Evolutionary conservation across 2,113 vertebrate genomes (phyloP).

Genomic region (Dicaeum eximium): DNA sequence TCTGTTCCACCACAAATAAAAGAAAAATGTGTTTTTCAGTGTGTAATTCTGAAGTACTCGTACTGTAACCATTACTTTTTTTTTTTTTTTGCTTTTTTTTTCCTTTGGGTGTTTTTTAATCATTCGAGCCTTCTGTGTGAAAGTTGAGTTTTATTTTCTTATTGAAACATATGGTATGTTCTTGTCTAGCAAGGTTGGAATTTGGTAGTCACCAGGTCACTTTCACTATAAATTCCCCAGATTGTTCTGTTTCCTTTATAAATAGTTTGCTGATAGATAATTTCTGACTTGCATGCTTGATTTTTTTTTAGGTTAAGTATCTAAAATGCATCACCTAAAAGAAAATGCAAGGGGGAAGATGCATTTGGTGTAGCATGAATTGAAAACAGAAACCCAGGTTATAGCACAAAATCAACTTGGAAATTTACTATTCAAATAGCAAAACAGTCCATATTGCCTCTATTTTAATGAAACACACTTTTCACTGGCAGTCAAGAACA

Average conservation of each 20-base stretch:
- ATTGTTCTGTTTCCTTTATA: background rate
- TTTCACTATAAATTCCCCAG: background rate
- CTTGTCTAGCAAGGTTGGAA: background rate
- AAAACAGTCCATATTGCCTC: background rate
- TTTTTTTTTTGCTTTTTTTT: background rate
- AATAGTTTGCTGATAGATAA: background rate
- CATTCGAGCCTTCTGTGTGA: background rate
- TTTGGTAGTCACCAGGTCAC: background rate
- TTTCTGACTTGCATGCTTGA: background rate
- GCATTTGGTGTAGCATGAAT: background rate
- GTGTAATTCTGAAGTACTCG: conserved; percentile 17
- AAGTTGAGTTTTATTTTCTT: background rate
- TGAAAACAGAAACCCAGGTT: background rate
- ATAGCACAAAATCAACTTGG: background rate
- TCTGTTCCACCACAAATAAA: conserved; percentile 48
- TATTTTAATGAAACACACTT: background rate
- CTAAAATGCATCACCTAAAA: background rate
- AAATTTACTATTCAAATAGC: background rate
- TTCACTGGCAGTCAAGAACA: background rate
- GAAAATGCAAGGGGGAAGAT: background rate
- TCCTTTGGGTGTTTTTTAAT: background rate
- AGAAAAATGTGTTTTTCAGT: conserved; percentile 30
- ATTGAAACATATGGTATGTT: background rate
- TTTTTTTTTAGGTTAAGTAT: background rate
- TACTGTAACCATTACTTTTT: background rate